A percentile compares a stretch with the other conserved stretches of the same genome.
These are phyloP conservation scores for Muntiacus muntjak DNA, from an alignment of 2,113 vertebrate species.

Conservation along the genomic window DNA sequence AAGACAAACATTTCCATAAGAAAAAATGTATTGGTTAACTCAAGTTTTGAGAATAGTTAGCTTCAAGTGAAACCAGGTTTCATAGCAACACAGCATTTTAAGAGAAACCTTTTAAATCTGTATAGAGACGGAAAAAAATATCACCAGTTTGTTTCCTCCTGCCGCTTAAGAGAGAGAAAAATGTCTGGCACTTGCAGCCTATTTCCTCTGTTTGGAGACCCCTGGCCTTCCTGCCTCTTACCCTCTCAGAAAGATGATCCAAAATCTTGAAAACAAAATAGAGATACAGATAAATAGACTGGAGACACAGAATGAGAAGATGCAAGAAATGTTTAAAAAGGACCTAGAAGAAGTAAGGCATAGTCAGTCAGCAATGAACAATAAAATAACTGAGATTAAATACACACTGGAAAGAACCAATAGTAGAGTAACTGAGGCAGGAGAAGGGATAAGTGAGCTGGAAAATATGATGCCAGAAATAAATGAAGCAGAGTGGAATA, in stretches of 20 bases:
- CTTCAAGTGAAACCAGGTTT: no score
- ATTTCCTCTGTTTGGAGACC: no score
- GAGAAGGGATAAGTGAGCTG: background rate
- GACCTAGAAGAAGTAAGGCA: background rate
- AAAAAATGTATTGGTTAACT: no score
- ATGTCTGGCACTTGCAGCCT: no score
- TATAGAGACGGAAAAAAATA: no score
- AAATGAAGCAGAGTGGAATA: background rate
- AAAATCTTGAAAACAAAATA: background rate
- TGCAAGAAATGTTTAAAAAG: background rate
- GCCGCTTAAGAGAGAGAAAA: no score
- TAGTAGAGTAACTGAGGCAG: background rate
- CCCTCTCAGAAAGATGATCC: background rate
- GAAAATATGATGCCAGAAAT: background rate
- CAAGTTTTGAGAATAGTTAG: no score
- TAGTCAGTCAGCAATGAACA: background rate
- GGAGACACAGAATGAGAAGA: background rate
- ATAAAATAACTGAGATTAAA: background rate
- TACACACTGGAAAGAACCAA: background rate
- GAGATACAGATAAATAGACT: background rate
- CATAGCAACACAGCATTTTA: no score
- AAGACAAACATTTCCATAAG: no score
- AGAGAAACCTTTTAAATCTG: no score
- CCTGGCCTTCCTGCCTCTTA: no score
- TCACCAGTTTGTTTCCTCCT: no score